Evolutionary conservation across 2,113 vertebrate species (phyloP).

Genomic region (Paramormyrops kingsleyae): DNA sequence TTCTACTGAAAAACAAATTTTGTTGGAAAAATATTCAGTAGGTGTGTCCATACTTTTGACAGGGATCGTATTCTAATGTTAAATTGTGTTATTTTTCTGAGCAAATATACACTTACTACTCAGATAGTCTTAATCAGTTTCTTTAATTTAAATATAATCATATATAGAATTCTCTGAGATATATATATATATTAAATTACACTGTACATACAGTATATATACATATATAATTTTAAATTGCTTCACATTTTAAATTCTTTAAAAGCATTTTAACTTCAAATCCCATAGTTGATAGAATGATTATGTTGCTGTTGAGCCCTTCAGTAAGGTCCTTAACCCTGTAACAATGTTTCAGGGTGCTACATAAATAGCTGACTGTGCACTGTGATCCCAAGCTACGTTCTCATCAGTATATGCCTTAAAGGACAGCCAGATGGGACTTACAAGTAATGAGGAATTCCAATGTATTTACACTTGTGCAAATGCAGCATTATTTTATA

Average conservation of each 20-base stretch:
- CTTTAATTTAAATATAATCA: too few relatives aligned
- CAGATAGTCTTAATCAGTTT: too few relatives aligned
- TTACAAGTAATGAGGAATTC: not conserved
- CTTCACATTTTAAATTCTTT: not conserved
- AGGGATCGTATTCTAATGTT: too few relatives aligned
- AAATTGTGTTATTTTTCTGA: too few relatives aligned
- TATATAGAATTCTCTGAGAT: too few relatives aligned
- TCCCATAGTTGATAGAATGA: not conserved
- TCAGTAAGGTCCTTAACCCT: not conserved
- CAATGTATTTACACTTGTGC: not conserved
- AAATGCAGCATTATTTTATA: not conserved
- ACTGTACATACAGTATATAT: too few relatives aligned
- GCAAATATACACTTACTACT: too few relatives aligned
- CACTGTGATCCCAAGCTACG: not conserved
- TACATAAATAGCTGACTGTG: not conserved
- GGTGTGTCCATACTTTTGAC: too few relatives aligned
- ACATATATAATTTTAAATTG: too few relatives aligned
- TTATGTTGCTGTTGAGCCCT: not conserved
- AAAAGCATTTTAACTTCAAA: not conserved
- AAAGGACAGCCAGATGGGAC: not conserved
- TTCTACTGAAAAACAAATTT: too few relatives aligned
- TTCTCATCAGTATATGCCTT: not conserved
- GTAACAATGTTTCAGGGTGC: not conserved
- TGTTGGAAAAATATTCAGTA: too few relatives aligned
- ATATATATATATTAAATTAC: too few relatives aligned